Conservation (phyloP, 2,797 vertebrate species). For the Linurgus olivaceus region DNA sequence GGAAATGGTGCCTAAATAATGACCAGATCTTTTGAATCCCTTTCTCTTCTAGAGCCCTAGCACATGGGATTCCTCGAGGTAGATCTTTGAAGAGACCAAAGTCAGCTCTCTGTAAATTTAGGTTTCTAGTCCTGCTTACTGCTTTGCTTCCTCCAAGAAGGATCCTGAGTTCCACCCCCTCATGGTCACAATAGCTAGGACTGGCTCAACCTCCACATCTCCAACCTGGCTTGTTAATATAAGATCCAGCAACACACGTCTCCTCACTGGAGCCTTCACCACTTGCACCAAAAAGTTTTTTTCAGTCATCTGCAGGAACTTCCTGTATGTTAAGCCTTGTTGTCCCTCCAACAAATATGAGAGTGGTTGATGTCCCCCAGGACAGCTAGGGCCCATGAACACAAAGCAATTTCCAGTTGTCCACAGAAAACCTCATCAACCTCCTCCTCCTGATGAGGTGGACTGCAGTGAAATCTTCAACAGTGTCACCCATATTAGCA, state of each 20-base stretch:
- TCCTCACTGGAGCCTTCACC: neutral
- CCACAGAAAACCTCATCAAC: neutral
- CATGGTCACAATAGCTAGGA: neutral
- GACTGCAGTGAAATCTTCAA: neutral
- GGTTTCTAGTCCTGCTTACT: neutral
- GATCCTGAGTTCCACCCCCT: neutral
- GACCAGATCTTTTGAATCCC: neutral
- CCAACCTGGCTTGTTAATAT: neutral
- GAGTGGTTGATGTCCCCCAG: neutral
- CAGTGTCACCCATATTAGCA: too few relatives aligned
- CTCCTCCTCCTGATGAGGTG: neutral
- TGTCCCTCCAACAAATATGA: neutral
- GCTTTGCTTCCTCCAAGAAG: neutral
- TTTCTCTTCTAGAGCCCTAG: neutral
- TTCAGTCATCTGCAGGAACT: neutral
- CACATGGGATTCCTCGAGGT: neutral
- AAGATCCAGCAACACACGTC: neutral
- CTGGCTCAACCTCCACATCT: neutral
- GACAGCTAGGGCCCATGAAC: neutral
- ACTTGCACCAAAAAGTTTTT: neutral
- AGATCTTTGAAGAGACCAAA: neutral
- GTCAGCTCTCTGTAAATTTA: neutral
- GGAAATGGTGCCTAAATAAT: neutral
- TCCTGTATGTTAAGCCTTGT: neutral
- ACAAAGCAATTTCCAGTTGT: rapidly evolving